phyloP scores from a whole-genome alignment of 2,797 vertebrate genomes.

The Danio aesculapii region DNA sequence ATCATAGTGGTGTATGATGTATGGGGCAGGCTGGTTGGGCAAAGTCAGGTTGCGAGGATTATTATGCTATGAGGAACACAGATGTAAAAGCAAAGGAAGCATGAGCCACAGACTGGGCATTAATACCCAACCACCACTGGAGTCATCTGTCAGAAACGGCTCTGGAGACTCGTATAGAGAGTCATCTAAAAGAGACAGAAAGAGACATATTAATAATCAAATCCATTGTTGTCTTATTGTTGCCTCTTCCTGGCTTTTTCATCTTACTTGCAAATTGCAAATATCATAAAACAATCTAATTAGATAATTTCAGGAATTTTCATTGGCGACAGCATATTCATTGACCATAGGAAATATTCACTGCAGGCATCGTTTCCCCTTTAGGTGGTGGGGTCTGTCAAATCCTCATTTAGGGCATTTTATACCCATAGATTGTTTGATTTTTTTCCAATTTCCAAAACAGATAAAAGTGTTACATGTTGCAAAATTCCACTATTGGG shows the following conservation, averaged over 20 bases:
- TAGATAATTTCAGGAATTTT: neutral
- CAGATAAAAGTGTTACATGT: no score
- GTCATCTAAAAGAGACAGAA: slow-evolving; percentile 75
- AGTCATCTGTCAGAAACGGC: slow-evolving; percentile 88
- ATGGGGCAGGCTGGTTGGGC: neutral
- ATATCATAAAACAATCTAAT: slow-evolving; percentile 1
- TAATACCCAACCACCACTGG: slow-evolving; percentile 64
- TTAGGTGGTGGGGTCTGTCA: neutral
- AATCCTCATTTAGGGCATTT: neutral
- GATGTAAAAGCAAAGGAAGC: slow-evolving; percentile 51
- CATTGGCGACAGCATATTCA: neutral
- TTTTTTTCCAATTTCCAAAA: no score
- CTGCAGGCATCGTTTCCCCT: neutral
- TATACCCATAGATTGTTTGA: no score
- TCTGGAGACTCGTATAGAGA: slow-evolving; percentile 86
- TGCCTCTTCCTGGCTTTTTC: neutral
- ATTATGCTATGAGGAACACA: slow-evolving; percentile 61
- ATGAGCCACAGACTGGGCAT: slow-evolving; percentile 54
- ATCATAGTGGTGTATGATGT: slow-evolving; percentile 32
- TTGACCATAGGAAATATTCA: neutral
- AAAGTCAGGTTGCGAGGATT: slow-evolving; percentile 11
- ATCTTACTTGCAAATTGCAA: neutral
- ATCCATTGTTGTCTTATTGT: neutral
- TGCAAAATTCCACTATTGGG: no score
- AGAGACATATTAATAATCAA: slow-evolving; percentile 11